These are phyloP conservation scores for Penaeus japonicus DNA, from an alignment of 1,140 invertebrate species.

Conservation along the genomic window DNA sequence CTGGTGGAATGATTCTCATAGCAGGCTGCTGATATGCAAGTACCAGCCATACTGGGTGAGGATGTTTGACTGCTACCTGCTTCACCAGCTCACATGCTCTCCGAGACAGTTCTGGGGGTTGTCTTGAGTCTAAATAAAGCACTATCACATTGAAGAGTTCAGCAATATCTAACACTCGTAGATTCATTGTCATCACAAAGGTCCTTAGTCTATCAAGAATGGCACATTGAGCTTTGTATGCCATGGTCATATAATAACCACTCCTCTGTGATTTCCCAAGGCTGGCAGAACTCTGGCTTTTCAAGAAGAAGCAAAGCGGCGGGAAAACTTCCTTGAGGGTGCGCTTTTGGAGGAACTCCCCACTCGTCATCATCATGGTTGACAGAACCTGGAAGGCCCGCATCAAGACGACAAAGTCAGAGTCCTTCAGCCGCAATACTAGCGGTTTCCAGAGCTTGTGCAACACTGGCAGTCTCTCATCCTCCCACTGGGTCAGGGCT, in stretches of 20 bases:
- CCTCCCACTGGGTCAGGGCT: constrained; percentile 35
- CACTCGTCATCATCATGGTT: constrained; percentile 33
- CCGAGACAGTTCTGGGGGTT: neutral
- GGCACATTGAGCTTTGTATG: neutral
- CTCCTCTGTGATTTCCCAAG: neutral
- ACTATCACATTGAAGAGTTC: neutral
- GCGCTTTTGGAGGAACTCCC: constrained; percentile 34
- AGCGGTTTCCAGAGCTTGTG: constrained; percentile 54
- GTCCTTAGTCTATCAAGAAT: neutral
- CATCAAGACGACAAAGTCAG: constrained; percentile 29
- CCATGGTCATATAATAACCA: constrained; percentile 33
- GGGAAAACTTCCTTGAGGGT: constrained; percentile 32
- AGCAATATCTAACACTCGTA: neutral
- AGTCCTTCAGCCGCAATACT: constrained; percentile 37
- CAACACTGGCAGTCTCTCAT: constrained; percentile 35
- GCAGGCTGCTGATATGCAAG: constrained; percentile 1
- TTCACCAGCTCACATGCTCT: neutral
- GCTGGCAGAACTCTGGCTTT: neutral
- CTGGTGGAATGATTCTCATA: neutral
- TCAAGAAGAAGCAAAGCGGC: constrained; percentile 14
- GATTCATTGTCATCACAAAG: neutral
- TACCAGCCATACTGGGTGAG: constrained; percentile 19
- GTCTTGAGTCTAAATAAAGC: neutral
- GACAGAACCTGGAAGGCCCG: constrained; percentile 15
- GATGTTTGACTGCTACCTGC: neutral